These are phyloP conservation scores for Drosophila novamexicana DNA, from an alignment of 1,140 invertebrate genomes.

Conservation along the genomic window DNA sequence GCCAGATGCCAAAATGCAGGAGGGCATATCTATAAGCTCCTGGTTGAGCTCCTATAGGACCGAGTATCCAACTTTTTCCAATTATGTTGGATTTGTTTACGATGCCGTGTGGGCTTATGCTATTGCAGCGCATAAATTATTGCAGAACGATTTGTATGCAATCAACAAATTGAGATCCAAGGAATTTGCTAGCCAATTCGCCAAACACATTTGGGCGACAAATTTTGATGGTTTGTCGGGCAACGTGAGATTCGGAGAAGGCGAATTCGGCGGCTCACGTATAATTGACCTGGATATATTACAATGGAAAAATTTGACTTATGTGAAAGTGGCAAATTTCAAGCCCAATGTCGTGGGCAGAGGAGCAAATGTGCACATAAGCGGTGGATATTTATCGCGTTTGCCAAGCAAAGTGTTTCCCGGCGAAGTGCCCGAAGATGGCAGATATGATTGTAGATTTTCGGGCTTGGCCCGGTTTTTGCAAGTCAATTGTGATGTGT, in stretches of 20 bases:
- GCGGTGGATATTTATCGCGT: conserved; percentile 85
- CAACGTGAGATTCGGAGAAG: conserved; percentile 88
- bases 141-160: conserved; percentile 39
- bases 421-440: conserved; percentile 88
- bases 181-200: conserved; percentile 85
- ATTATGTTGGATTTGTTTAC: conserved; percentile 91
- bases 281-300: conserved; percentile 89
- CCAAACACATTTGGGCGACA: conserved; percentile 86
- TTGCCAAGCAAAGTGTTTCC: conserved; percentile 86
- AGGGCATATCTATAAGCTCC: conserved; percentile 86
- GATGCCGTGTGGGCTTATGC: conserved; percentile 95
- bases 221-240: conserved; percentile 92
- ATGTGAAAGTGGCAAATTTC: conserved; percentile 87
- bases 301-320: conserved; percentile 88
- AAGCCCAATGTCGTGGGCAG: conserved; percentile 85
- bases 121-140: conserved; percentile 85
- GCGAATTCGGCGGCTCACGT: conserved; percentile 87
- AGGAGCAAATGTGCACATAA: conserved; percentile 30
- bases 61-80: conserved; percentile 32
- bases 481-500: conserved; percentile 89
- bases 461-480: conserved; percentile 88
- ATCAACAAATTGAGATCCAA: conserved; percentile 81
- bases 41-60: conserved; percentile 84
- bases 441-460: conserved; percentile 88
- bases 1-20: conserved; percentile 87